Evolutionary conservation across 1,140 invertebrate genomes (phyloP).

Genomic region (Antheraea mylitta): DNA sequence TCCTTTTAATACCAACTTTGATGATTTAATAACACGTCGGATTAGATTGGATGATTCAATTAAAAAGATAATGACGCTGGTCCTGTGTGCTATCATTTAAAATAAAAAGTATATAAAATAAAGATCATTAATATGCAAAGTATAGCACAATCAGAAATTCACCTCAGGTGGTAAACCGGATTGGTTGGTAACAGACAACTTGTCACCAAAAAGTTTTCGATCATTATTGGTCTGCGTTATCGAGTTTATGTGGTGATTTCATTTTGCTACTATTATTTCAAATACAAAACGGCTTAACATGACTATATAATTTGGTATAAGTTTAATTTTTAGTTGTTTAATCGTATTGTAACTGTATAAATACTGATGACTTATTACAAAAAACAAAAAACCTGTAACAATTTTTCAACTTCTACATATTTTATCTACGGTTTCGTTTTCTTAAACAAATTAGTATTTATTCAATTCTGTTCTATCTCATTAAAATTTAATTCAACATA

Average conservation of each 20-base stretch:
- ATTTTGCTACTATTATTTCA: background rate
- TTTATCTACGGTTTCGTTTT: background rate
- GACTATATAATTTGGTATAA: background rate
- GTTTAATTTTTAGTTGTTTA: background rate
- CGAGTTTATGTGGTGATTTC: constrained; percentile 26
- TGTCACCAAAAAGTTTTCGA: constrained; percentile 52
- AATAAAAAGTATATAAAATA: constrained; percentile 52
- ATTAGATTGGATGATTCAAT: constrained; percentile 22
- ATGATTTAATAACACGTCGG: background rate
- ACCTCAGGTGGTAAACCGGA: constrained; percentile 72
- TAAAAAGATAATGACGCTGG: constrained; percentile 28
- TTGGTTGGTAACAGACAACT: constrained; percentile 63
- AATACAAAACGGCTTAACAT: background rate
- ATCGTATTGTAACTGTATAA: background rate
- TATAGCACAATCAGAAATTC: constrained; percentile 49
- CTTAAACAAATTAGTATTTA: background rate
- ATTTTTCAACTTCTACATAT: background rate
- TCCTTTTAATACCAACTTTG: background rate
- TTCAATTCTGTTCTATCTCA: background rate
- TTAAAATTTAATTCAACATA: constrained; percentile 4
- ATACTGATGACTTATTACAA: background rate
- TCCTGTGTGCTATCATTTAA: constrained; percentile 22
- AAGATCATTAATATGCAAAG: constrained; percentile 69
- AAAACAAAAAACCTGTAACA: background rate
- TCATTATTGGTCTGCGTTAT: constrained; percentile 33